phyloP scores from a whole-genome alignment of 1,140 invertebrate species.

The Lordiphosa clarofinis region DNA sequence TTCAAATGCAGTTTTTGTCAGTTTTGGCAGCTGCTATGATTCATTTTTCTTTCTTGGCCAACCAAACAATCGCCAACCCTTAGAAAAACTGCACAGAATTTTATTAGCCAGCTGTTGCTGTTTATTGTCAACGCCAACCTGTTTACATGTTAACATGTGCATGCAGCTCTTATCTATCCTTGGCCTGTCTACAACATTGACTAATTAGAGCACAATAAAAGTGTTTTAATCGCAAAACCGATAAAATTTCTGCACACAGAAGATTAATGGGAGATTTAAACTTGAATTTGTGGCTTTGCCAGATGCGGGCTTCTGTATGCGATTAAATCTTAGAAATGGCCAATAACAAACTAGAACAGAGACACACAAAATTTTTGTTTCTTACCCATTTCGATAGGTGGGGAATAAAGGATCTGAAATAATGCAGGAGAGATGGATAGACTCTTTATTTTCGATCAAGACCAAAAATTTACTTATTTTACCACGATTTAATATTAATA shows the following conservation, averaged over 20 bases:
- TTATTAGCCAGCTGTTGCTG: slow-evolving; percentile 18
- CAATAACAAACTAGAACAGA: too few relatives aligned
- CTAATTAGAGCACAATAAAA: slow-evolving; percentile 57
- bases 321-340: slow-evolving; percentile 5
- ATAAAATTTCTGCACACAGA: slow-evolving; percentile 47
- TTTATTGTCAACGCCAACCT: slow-evolving; percentile 38
- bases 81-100: slow-evolving; percentile 10
- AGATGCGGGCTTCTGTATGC: slow-evolving; percentile 21
- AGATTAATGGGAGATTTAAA: slow-evolving; percentile 63
- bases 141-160: slow-evolving; percentile 27
- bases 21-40: slow-evolving; percentile 13
- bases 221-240: slow-evolving; percentile 34
- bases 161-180: slow-evolving; percentile 30
- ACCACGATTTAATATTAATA: too few relatives aligned
- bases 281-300: slow-evolving; percentile 37
- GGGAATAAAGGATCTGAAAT: too few relatives aligned
- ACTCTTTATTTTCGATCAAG: too few relatives aligned
- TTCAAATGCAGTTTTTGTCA: too few relatives aligned
- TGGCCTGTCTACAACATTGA: slow-evolving; percentile 23
- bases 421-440: too few relatives aligned
- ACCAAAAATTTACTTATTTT: too few relatives aligned
- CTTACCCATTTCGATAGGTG: too few relatives aligned
- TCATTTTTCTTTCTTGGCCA: slow-evolving; percentile 2
- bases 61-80: slow-evolving; percentile 7
- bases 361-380: too few relatives aligned